Base-by-base conservation (phyloP, 2,888 invertebrate genomes). In the Polymixis flavicincta region DNA sequence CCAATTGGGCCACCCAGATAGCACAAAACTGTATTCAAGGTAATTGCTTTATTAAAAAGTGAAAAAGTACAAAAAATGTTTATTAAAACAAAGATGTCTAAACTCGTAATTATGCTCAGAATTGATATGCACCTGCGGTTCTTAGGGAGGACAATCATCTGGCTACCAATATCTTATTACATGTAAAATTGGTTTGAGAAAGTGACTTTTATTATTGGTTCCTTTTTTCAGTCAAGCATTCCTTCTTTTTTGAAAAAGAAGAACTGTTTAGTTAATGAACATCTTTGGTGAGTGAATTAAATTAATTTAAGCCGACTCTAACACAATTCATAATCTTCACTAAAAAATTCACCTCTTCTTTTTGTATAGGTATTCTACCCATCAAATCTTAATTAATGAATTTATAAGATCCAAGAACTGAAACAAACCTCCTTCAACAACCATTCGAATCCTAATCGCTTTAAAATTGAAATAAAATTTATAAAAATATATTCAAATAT, bases 1-100 rank as follows among this genome's bases (percentile, higher is more conserved):
- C 88, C 88, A 90, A 87, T 80, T 66, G 87, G 93, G 89, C 93
- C 93, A 93, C 93, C 93, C 89, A 84, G 89, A 85, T 87, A 82
- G 84, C 82, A 84, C 87, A 87, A 89, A 85, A 83, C 84, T 82
- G 78, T 87, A 85, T 89, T 90, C 85, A 87, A 78, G 76, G 68
- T 80, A 86, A 88, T 87, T 85, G 80, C 88, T 88, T 89, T 86
- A 90, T 89, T 90, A 88, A 84, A 86, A 86, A 82, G 75, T 73
- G 69, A 79, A 88, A 88, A 84, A 78, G 61, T 68, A 83, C 50
- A 80, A 82, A 83, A 82, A 74, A 82, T 83, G 72, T 82, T 88
- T 85, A 86, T 88, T 86, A 83, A 88, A 85, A 82, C 83, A 80
- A 86, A 86, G 80, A 78, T 64, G 76, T 86, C 88, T 86, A 86